A percentile compares a stretch with the other conserved stretches of the same genome.
phyloP scores from a whole-genome alignment of 2,113 vertebrate genomes.

The Pterocles gutturalis region DNA sequence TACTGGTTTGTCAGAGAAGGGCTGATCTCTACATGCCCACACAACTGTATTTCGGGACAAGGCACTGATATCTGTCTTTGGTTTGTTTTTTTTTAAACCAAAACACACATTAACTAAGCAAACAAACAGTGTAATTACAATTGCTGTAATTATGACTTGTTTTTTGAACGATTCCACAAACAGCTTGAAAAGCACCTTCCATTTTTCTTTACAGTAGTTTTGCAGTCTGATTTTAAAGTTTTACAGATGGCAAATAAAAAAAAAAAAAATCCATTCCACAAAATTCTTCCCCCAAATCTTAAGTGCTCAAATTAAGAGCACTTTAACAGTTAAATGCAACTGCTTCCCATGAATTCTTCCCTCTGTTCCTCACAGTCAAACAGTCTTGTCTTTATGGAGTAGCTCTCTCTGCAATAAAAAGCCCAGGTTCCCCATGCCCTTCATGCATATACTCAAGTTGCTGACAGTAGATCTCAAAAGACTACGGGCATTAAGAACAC shows the following conservation, averaged over 20 bases:
- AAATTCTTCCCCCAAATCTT: not conserved
- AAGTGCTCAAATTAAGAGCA: not conserved
- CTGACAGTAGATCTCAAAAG: not conserved
- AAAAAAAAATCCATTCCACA: not conserved
- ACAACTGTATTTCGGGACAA: not conserved
- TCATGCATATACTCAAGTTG: not conserved
- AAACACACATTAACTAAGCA: not conserved
- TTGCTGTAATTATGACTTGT: not conserved
- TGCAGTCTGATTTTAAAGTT: not conserved
- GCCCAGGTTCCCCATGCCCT: not conserved
- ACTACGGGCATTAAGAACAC: not conserved
- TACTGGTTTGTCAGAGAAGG: not conserved
- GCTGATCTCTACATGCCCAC: not conserved
- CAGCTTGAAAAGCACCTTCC: not conserved
- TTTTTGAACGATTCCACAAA: not conserved
- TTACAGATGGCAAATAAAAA: not conserved
- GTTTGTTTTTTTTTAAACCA: not conserved
- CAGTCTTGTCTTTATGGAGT: not conserved
- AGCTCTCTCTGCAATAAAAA: not conserved
- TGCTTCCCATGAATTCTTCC: not conserved
- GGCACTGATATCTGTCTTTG: fast-evolving
- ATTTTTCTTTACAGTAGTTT: not conserved
- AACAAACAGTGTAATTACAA: not conserved
- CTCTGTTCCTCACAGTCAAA: not conserved
- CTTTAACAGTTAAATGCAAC: not conserved